Evolutionary conservation across 2,113 vertebrate genomes (phyloP), one percentile per base, ranked within the genome.

Genomic region (Cyprinodon brontotheroides): DNA sequence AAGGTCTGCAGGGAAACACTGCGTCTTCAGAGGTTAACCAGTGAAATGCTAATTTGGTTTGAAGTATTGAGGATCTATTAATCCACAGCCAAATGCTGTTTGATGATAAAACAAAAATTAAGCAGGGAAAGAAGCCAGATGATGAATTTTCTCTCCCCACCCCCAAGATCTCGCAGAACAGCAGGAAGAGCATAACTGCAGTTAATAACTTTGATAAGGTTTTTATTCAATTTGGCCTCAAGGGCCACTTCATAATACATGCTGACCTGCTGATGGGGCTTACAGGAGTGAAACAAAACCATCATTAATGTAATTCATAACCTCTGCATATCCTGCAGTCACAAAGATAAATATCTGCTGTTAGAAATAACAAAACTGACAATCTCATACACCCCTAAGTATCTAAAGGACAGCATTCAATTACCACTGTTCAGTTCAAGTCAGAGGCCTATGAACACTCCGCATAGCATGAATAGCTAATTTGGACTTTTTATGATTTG

Each of bases 21-120:
- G 47, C 3, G 22, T 47, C 68, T 73, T 72, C 0, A 74, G 61
- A 71, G 29, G 72, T 70, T 60, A 65, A 40, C 60, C 47, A 64
- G 22, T 3, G 10, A 0, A 63, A 47, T 4, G 59, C 63, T 81
- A 65, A 62, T 59, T 64, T 66, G 40, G 67, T 65, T 14, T n/a
- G 12, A 48, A 41, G 62, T 22, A 67, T 63, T 73, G 14, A 72
- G 14, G 61, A 63, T 61, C 3, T 61, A 72, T 61, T 45, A 36
- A 68, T 64, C 2, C 65, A 65, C 57, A 69, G 66, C 50, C 61
- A 61, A 29, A 41, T 29, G 37, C 36, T 2, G 13, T 63, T 22
- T 87, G 66, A 43, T 74, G 72, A 72, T 73, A 40, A 79, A 29
- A 29, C 29, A 29, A 72, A 79, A 70, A 48, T 67, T 36, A 65